A percentile compares a stretch with the other conserved stretches of the same genome.
phyloP scores from a whole-genome alignment of 2,113 vertebrate species.

The Entomyzon cyanotis region DNA sequence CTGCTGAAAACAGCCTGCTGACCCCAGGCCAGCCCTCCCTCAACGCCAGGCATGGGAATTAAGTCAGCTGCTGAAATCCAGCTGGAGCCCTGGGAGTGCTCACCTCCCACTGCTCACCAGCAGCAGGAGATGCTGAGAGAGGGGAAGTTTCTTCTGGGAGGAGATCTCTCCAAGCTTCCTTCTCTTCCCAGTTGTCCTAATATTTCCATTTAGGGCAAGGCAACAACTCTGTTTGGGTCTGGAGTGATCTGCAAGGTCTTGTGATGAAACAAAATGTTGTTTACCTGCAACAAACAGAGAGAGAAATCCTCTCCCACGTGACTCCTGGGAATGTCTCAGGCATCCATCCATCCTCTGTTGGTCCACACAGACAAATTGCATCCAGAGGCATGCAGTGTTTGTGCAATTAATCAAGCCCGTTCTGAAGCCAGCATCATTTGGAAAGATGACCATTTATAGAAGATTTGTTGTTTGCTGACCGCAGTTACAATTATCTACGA shows the following conservation, averaged over 20 bases:
- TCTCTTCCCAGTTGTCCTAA: background rate
- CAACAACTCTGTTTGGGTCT: background rate
- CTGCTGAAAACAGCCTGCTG: background rate
- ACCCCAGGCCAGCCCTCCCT: background rate
- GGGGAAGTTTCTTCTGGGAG: background rate
- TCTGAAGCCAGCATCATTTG: slow-evolving; percentile 39
- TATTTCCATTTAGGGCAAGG: slow-evolving; percentile 24
- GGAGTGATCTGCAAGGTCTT: background rate
- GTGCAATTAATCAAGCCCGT: background rate
- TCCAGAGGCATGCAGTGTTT: background rate
- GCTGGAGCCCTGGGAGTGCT: background rate
- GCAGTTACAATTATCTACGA: background rate
- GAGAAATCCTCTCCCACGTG: background rate
- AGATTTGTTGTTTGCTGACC: slow-evolving; percentile 42
- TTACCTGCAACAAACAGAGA: slow-evolving; percentile 10
- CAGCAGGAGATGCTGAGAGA: background rate
- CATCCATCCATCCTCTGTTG: background rate
- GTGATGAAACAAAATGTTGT: background rate
- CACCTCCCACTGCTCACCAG: background rate
- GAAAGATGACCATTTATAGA: slow-evolving; percentile 63
- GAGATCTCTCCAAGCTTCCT: background rate
- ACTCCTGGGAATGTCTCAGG: background rate
- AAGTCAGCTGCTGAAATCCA: background rate
- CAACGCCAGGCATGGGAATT: fast-evolving
- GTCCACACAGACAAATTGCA: background rate